Evolutionary conservation across 2,888 invertebrate species (phyloP), one percentile per base, ranked within the genome.

Genomic region (Seira musarum): DNA sequence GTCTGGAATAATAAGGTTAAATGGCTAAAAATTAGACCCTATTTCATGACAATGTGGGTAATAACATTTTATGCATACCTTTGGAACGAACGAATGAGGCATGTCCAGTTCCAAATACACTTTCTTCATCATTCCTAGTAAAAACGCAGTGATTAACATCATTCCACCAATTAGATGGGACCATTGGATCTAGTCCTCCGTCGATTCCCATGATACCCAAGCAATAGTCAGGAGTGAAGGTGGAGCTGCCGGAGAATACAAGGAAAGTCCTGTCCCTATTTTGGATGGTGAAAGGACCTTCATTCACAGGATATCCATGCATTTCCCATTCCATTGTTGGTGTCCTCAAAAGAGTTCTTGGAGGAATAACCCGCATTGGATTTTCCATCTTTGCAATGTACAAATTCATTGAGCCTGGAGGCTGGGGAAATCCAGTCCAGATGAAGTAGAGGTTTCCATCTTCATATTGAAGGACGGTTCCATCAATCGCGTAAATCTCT

Each of bases 401-500:
- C 25, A 86, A 70, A 49, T 82, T 83, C 81, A 82, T 81, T n/a
- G 82, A 71, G 13, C 82, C 82, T 46, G 75, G 68, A 2, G 81
- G 69, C 17, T 78, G 70, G 17, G 83, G 83, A 61, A 78, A 84
- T 10, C 86, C 84, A 2, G 79, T 67, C 86, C 86, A 86, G 71
- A 86, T 78, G 46, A 84, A 84, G 63, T 86, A 86, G 24, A 86
- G 71, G 53, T 81, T 70, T 10, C 82, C 82, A 24, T 82, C 67
- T 35, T 67, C 82, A 60, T 84, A 81, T 40, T 85, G 78, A 22
- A 86, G 25, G 0, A 84, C 80, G 0, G 85, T 85, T 0, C 85
- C 86, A 64, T 86, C 86, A 76, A 86, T 86, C 2, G 84, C 85
- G 17, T 80, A 83, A 3, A 80, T 69, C 13, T 85, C 84, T 53